phyloP scores from a whole-genome alignment of 2,113 vertebrate species.

The Stegostoma tigrinum region DNA sequence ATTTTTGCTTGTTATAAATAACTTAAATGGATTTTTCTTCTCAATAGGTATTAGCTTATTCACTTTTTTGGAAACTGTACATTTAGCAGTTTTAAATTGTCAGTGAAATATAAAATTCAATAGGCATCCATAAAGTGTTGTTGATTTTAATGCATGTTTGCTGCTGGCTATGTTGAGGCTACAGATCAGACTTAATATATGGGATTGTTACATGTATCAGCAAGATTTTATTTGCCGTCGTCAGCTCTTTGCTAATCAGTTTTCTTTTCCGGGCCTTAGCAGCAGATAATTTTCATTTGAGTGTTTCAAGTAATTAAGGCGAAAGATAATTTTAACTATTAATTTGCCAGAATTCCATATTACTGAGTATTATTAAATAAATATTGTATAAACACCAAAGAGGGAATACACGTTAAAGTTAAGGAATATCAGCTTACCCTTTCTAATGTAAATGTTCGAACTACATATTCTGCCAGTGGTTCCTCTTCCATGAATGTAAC shows the following conservation, averaged over 20 bases:
- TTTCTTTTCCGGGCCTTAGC: background rate
- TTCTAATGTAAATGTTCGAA: slow-evolving; percentile 94
- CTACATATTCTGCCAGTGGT: slow-evolving; percentile 90
- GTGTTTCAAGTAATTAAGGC: background rate
- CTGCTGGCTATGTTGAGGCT: background rate
- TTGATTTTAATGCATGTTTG: background rate
- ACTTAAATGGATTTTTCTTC: background rate
- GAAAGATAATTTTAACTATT: background rate
- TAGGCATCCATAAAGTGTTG: background rate
- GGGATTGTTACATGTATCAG: background rate
- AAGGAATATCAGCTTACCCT: slow-evolving; percentile 61
- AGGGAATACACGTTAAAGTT: background rate
- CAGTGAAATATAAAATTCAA: background rate
- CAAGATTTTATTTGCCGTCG: background rate
- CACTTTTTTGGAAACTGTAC: background rate
- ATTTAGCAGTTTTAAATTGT: slow-evolving; percentile 2
- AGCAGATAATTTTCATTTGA: background rate
- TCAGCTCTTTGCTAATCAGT: slow-evolving; percentile 11
- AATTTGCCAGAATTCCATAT: background rate
- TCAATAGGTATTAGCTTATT: background rate
- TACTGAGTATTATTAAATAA: background rate
- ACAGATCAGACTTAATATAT: background rate
- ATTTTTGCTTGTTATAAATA: background rate
- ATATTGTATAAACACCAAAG: background rate
- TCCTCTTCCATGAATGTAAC: slow-evolving; percentile 92